Base-by-base conservation (phyloP, 2,888 invertebrate species). In the Tenodera sinensis region DNA sequence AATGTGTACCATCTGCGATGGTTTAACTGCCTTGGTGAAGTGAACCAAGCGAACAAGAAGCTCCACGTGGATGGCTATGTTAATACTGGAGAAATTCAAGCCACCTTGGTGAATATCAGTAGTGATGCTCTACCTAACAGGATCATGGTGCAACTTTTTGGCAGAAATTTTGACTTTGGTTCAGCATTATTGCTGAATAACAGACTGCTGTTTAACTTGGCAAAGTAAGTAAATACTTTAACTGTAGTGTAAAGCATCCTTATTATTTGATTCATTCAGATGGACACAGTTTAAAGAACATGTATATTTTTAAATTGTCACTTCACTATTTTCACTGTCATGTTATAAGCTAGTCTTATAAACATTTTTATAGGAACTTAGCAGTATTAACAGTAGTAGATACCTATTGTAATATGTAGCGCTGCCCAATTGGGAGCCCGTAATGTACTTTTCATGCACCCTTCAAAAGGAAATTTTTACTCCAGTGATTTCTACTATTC, bases 161-260 rank as follows among this genome's bases (percentile, higher is more conserved):
- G 85, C 28, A 54, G 42, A 71, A 71, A 27, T 71, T 88, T 84
- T 88, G 88, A 88, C 28, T 81, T 84, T 54, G 85, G 42, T n/a
- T 84, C 71, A 34, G 84, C 88, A 25, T 84, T 85, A 25, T 81
- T 88, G 34, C 28, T 82, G 34, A 54, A 88, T 28, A 81, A 15
- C 3, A 54, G 84, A 28, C n/a, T 88, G 3, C 82, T 88, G 20
- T 88, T 88, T 85, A 83, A n/a, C n/a, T 25, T 88, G 25, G 82
- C 88, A 28, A 88, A 54, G 88, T 88, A 84, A 83, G 83, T 83
- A 27, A 83, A 30, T 1, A 14, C 27, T 47, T 88, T 71, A 20
- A 71, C 54, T 71, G 54, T 20, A 8, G 54, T 71, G 54, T 15
- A 71, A 71, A 12, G 42, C 8, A 34, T 34, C 8, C 7, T 34